Evolutionary conservation across 2,113 vertebrate species (phyloP), one percentile per base, ranked within the genome.

Genomic region (Typhlomys cinereus): DNA sequence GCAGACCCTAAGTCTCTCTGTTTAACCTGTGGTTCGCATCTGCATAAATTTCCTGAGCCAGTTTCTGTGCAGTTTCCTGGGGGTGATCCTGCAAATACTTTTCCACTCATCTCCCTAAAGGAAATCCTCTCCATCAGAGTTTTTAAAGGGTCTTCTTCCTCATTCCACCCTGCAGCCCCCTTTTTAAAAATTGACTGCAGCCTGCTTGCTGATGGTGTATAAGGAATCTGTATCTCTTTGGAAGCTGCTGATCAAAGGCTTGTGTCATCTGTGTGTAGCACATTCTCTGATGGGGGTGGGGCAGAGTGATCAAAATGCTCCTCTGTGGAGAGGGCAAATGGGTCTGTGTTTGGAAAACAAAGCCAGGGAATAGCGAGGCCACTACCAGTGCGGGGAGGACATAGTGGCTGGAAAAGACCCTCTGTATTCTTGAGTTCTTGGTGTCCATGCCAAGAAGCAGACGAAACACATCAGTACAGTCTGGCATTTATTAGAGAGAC

Each of bases 401-500:
- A 46, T 25, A 57, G 31, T 52, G 61, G 39, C 90, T 88, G 48
- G 2, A 41, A 90, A 46, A 88, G 86, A 85, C 57, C 92, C 44
- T 5, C 75, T 64, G 59, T 94, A 71, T 94, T 92, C 91, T 61
- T 52, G n/a, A 85, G 73, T 89, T 46, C 48, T 62, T 66, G 87
- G 94, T 78, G 79, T 89, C 91, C 70, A 15, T 9, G n/a, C 79
- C 83, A 93, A 96, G 78, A 90, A 93, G 88, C 59, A 78, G 79
- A 9, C 84, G 89, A 97, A 88, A 90, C 70, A 85, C 91, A 94
- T 95, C 95, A 92, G 94, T 95, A 96, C 94, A 96, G 91, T 92
- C 95, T 94, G 93, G 90, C 76, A 84, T 97, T 97, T 97, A 98
- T 97, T 94, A 61, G 87, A 6, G 78, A 90, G 97, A 97, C 96